These are phyloP conservation scores for Apteryx owenii DNA, from an alignment of 2,113 vertebrate genomes.

Conservation along the genomic window DNA sequence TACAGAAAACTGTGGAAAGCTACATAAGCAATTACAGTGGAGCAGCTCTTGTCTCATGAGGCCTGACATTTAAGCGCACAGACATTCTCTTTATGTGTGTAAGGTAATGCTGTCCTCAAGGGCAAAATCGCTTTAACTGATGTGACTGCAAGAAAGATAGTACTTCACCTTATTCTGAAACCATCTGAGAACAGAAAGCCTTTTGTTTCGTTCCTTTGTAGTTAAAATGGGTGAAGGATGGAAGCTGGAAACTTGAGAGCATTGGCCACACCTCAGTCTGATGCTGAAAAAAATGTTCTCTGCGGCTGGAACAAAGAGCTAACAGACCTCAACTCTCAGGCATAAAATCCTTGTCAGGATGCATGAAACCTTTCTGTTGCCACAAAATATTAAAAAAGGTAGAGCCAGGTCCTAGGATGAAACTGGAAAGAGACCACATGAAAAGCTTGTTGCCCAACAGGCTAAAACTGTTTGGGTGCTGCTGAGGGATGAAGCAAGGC, in stretches of 20 bases:
- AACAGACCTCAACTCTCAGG: neutral
- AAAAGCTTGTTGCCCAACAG: neutral
- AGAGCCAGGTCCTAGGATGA: neutral
- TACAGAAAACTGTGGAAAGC: neutral
- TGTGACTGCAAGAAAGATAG: neutral
- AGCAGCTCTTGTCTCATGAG: neutral
- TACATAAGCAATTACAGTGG: neutral
- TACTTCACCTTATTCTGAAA: slow-evolving; percentile 7
- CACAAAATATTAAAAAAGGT: neutral
- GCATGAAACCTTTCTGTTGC: neutral
- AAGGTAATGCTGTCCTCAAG: slow-evolving; percentile 18
- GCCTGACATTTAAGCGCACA: neutral
- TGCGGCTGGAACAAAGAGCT: neutral
- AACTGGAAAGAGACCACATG: neutral
- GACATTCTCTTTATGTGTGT: neutral
- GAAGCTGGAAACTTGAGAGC: neutral
- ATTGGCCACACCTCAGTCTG: neutral
- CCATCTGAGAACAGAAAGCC: neutral
- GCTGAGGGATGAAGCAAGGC: neutral
- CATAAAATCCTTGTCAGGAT: neutral
- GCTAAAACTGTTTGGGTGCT: neutral
- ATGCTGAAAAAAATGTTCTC: neutral
- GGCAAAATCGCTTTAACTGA: slow-evolving; percentile 2
- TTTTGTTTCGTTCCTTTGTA: slow-evolving; percentile 12
- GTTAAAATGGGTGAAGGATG: neutral